These are phyloP conservation scores for Ormyrus pomaceus DNA, from an alignment of 2,888 invertebrate genomes.

Conservation along the genomic window DNA sequence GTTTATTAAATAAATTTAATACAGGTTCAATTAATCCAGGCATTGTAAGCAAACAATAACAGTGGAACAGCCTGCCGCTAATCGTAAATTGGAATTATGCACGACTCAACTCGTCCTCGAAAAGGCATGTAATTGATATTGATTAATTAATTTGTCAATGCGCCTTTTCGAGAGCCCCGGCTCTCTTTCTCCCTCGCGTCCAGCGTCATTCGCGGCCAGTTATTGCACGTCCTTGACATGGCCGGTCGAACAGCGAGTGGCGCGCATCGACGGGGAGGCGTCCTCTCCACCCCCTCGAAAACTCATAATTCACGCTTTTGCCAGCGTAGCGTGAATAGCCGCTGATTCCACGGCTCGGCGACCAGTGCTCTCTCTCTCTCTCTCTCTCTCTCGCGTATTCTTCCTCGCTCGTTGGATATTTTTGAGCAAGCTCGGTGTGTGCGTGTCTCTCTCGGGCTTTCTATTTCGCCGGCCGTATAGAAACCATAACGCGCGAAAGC, in stretches of 20 bases:
- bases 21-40: no score
- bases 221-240: conserved; percentile 45
- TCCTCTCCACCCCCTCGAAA: conserved; percentile 38
- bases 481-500: conserved; percentile 32
- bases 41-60: background rate
- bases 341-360: conserved; percentile 30
- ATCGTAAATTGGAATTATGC: conserved; percentile 23
- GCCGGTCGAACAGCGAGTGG: conserved; percentile 7
- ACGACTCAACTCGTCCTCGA: background rate
- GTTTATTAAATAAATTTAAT: no score
- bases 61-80: background rate
- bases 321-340: conserved; percentile 58
- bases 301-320: conserved; percentile 61
- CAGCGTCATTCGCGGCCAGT: conserved; percentile 38
- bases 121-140: conserved; percentile 33
- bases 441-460: no score
- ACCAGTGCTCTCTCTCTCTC: background rate
- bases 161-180: background rate
- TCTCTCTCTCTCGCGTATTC: background rate
- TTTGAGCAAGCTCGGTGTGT: background rate
- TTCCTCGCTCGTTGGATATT: conserved; percentile 7
- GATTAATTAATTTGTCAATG: conserved; percentile 30
- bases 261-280: background rate
- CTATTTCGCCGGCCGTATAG: background rate
- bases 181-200: background rate